Percentiles rank a stretch among this genome's conserved stretches.
These are phyloP conservation scores for Athripsodes cinereus DNA, from an alignment of 2,888 invertebrate species.

Conservation along the genomic window DNA sequence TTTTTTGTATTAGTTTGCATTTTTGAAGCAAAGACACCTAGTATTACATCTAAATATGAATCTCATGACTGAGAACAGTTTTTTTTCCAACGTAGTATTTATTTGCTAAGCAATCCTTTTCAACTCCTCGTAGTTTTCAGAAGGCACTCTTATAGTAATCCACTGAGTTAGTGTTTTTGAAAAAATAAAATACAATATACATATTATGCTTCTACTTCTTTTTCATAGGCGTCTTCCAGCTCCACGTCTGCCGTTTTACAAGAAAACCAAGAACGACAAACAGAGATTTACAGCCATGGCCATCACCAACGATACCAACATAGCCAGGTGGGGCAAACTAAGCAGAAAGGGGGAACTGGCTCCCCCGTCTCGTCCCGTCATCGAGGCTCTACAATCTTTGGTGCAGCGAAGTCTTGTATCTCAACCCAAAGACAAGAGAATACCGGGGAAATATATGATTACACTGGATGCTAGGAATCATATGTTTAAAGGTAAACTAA, in stretches of 20 bases:
- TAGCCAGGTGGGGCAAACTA: slow-evolving; percentile 8
- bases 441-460: slow-evolving; percentile 45
- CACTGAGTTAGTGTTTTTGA: too few relatives aligned
- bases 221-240: background rate
- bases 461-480: slow-evolving; percentile 49
- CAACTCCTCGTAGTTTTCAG: too few relatives aligned
- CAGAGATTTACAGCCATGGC: slow-evolving; percentile 1
- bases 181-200: too few relatives aligned
- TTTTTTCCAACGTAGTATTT: too few relatives aligned
- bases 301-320: background rate
- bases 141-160: too few relatives aligned
- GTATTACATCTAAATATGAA: too few relatives aligned
- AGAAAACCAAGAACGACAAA: slow-evolving; percentile 11
- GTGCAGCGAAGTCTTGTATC: slow-evolving; percentile 39
- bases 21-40: too few relatives aligned
- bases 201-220: too few relatives aligned
- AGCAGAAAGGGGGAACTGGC: slow-evolving; percentile 36
- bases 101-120: too few relatives aligned
- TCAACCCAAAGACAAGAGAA: slow-evolving; percentile 39
- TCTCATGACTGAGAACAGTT: too few relatives aligned
- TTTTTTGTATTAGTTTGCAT: too few relatives aligned
- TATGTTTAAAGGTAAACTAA: slow-evolving; percentile 51
- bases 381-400: slow-evolving; percentile 38
- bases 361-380: slow-evolving; percentile 37
- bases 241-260: background rate